phyloP scores from a whole-genome alignment of 2,888 invertebrate species.

The Chrysodeixis includens region DNA sequence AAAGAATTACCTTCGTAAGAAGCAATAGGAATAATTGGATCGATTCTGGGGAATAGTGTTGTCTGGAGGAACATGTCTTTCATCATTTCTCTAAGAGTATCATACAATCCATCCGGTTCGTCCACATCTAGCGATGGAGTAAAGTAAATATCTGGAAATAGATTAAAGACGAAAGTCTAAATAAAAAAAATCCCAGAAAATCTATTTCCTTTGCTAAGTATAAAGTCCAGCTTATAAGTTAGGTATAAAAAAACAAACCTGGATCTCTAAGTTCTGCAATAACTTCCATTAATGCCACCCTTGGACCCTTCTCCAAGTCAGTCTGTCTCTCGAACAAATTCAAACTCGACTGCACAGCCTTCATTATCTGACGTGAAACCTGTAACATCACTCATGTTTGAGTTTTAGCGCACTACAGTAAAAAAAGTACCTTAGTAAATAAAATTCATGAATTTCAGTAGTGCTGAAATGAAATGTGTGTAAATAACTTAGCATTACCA shows the following conservation, averaged over 20 bases:
- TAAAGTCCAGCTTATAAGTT: background rate
- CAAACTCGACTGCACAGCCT: conserved; percentile 86
- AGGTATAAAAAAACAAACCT: conserved; percentile 73
- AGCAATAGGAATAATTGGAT: conserved; percentile 80
- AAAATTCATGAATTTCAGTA: background rate
- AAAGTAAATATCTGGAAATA: conserved; percentile 90
- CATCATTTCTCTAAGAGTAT: conserved; percentile 91
- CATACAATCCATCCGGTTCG: conserved; percentile 91
- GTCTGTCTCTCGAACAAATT: conserved; percentile 90
- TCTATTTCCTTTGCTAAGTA: background rate
- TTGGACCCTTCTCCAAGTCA: conserved; percentile 86
- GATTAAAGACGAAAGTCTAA: conserved; percentile 3
- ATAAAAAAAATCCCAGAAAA: background rate
- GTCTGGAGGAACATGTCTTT: conserved; percentile 94
- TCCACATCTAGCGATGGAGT: conserved; percentile 92
- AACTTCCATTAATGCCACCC: conserved; percentile 93
- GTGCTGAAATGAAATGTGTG: background rate
- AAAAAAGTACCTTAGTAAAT: too few species aligned
- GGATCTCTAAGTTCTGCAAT: conserved; percentile 92
- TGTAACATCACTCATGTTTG: conserved; percentile 58
- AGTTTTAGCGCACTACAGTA: too few species aligned
- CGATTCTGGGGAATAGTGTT: conserved; percentile 92
- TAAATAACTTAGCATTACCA: conserved; percentile 67
- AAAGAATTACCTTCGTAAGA: conserved; percentile 78
- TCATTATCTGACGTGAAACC: conserved; percentile 83